Percentiles rank a stretch among this genome's conserved stretches.
Evolutionary conservation across 2,113 vertebrate species (phyloP).

Genomic region (Chaetops frenatus): DNA sequence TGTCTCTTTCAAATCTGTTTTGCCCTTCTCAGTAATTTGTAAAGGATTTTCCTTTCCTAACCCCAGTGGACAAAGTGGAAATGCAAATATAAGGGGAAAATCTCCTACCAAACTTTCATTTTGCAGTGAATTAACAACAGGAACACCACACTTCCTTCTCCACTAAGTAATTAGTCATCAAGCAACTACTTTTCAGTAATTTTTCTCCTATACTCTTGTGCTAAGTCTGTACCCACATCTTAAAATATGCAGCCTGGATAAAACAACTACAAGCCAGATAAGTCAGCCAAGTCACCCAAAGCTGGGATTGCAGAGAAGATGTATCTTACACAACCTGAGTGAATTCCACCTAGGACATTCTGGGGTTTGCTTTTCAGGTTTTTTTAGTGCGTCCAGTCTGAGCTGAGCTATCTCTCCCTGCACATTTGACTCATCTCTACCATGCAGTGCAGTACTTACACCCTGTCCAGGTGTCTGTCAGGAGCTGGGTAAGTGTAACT

Average conservation of each 20-base stretch:
- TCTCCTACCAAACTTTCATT: background rate
- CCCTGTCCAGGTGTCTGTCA: background rate
- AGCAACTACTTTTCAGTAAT: background rate
- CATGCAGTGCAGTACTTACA: background rate
- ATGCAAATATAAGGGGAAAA: background rate
- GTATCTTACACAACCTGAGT: fast-evolving
- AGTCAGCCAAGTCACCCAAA: background rate
- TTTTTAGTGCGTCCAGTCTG: background rate
- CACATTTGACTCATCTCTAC: background rate
- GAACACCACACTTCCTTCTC: background rate
- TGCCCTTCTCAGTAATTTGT: background rate
- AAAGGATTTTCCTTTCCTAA: background rate
- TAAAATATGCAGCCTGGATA: background rate
- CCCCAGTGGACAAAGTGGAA: background rate
- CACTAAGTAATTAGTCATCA: background rate
- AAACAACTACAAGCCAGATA: background rate
- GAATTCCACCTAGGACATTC: background rate
- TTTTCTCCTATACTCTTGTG: background rate
- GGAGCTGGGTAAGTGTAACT: background rate
- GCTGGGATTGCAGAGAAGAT: background rate
- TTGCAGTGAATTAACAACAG: background rate
- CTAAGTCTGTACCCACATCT: background rate
- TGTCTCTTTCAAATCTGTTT: background rate
- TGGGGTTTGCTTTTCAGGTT: background rate
- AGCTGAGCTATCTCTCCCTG: background rate